Evolutionary conservation across 1,140 invertebrate species (phyloP), one percentile per base, ranked within the genome.

Genomic region (Drosophila jambulina): DNA sequence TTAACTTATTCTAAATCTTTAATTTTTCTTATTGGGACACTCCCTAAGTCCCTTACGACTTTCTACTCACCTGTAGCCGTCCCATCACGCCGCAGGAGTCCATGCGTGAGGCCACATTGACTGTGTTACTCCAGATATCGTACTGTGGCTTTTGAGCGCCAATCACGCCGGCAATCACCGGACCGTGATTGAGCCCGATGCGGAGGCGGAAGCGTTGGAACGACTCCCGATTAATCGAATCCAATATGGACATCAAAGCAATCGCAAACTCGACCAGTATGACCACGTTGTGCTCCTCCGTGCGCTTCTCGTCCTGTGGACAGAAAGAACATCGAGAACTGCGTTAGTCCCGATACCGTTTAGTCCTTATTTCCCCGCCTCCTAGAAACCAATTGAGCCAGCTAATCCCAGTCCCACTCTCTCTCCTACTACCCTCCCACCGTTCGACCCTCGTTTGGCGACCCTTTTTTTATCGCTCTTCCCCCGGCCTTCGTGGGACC

Each of bases 71-170:
- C 94, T 97, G 97, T 88, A 97, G 95, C 34, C 95, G 94, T 27
- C 97, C 97, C 95, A 98, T 97, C 75, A 97, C 94, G 0, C 98
- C 98, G 68, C 98, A 98, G 76, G 97, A 98, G 92, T 99, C 98
- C 98, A 99, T 99, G 32, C 98, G 94, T 10, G 97, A 99, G 2
- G 96, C 96, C 8, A 99, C 98, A 93, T 99, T 99, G 1, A 99
- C 98, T 0, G 98, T 98, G 93, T 99, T 99, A 4, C 98, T 98
- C 98, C 98, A 99, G 80, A 97, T 99, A 84, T 99, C 99, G 93
- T 99, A 99, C 86, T 99, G 98, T 0, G 98, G 99, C 91, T 99
- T 99, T 91, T 98, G 97, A 0, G 98, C 98, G 1, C 98, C 98
- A 25, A 99, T 97, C 13, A 99, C 97, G 0, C 97, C 97, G 0